phyloP scores from a whole-genome alignment of 2,888 invertebrate species.

The Scaptomyza cyrtandrae region DNA sequence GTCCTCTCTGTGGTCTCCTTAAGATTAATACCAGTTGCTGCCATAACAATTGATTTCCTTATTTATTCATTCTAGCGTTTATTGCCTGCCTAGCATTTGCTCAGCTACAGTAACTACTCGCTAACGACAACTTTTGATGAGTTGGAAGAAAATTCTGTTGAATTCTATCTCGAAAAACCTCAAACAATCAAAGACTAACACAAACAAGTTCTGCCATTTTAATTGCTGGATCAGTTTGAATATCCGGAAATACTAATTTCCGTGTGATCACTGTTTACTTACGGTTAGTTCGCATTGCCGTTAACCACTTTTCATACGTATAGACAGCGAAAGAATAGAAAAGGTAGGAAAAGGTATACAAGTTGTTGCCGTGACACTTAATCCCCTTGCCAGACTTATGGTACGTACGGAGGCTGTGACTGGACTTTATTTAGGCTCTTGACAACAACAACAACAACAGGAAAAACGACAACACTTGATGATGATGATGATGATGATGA shows the following conservation, averaged over 20 bases:
- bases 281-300: not conserved
- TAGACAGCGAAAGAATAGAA: not conserved
- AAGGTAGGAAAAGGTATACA: not conserved
- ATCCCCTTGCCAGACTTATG: conserved; percentile 43
- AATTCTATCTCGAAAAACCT: not conserved
- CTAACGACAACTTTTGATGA: fast-evolving
- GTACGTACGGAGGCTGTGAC: conserved; percentile 1
- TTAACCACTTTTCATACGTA: not conserved
- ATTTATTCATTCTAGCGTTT: conserved; percentile 47
- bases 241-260: not conserved
- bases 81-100: conserved; percentile 14
- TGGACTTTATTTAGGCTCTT: conserved; percentile 37
- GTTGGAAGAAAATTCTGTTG: not conserved
- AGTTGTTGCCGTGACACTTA: conserved; percentile 58
- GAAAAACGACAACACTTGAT: not conserved
- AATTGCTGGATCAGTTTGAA: not conserved
- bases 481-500: conserved; percentile 3
- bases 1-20: conserved; percentile 32
- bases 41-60: conserved; percentile 73
- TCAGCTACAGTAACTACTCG: conserved; percentile 1
- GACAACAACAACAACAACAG: conserved; percentile 15
- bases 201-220: not conserved
- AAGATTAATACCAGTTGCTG: conserved; percentile 66
- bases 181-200: not conserved
- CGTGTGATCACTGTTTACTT: conserved; percentile 3